These are phyloP conservation scores for Notothenia coriiceps DNA, from an alignment of 2,113 vertebrate genomes.

Conservation along the genomic window DNA sequence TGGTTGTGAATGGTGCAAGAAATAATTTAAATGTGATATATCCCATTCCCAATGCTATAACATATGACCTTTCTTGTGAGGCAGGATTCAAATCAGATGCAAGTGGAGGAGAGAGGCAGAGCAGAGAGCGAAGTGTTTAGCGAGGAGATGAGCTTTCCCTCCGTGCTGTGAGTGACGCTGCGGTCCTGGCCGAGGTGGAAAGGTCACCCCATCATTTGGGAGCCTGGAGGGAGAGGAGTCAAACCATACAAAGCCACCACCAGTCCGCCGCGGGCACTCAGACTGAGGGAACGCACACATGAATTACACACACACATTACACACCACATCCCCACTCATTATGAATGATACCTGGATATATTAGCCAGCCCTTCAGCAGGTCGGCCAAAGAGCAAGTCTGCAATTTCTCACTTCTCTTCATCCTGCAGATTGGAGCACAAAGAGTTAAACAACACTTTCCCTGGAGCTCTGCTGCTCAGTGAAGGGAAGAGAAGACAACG, in stretches of 20 bases:
- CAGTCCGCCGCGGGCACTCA: conserved; percentile 48
- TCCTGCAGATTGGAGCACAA: conserved; percentile 19
- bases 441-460: conserved; percentile 45
- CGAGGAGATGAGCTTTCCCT: conserved; percentile 61
- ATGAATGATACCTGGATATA: conserved; percentile 52
- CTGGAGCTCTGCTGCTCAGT: conserved; percentile 43
- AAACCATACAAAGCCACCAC: conserved; percentile 47
- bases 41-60: conserved; percentile 15
- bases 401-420: conserved; percentile 10
- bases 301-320: conserved; percentile 20
- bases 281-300: conserved; percentile 25
- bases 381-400: conserved; percentile 28
- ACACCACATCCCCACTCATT: conserved; percentile 25
- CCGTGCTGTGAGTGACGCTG: conserved; percentile 70
- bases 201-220: conserved; percentile 74
- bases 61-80: conserved; percentile 56
- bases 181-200: conserved; percentile 74
- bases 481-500: conserved; percentile 20
- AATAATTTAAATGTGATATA: conserved; percentile 24
- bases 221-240: conserved; percentile 64
- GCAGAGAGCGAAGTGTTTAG: conserved; percentile 57
- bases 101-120: conserved; percentile 35
- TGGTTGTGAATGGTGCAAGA: not conserved
- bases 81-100: conserved; percentile 50
- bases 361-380: conserved; percentile 18